A percentile compares a stretch with the other conserved stretches of the same genome.
Evolutionary conservation across 1,140 invertebrate genomes (phyloP).

Genomic region (Gonatopus flavifemur): DNA sequence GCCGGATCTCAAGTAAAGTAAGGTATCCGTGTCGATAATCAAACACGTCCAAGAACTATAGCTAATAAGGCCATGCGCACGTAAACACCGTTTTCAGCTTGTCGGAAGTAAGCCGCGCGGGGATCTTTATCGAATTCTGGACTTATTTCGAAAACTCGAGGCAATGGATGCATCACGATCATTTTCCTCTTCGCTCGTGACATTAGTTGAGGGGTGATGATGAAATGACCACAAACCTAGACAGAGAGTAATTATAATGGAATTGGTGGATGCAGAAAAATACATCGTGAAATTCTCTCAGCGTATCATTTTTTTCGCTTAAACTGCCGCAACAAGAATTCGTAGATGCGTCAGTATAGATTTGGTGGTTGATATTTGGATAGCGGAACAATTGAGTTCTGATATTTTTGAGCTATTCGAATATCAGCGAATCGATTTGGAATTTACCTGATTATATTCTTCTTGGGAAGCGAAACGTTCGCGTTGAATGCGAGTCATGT

Average conservation of each 20-base stretch:
- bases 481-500: conserved; percentile 96
- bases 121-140: conserved; percentile 94
- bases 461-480: conserved; percentile 85
- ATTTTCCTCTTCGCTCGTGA: conserved; percentile 89
- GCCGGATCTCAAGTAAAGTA: too few relatives aligned
- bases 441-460: conserved; percentile 84
- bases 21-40: too few relatives aligned
- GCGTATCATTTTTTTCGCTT: too few relatives aligned
- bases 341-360: too few relatives aligned
- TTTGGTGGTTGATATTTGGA: too few relatives aligned
- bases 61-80: conserved; percentile 96
- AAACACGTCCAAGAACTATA: conserved; percentile 76
- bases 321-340: too few relatives aligned
- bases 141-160: conserved; percentile 92
- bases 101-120: conserved; percentile 96
- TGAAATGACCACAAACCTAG: conserved; percentile 81
- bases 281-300: too few relatives aligned
- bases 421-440: neutral
- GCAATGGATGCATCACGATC: conserved; percentile 97
- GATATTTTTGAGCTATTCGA: too few relatives aligned
- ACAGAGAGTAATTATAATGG: conserved; percentile 26
- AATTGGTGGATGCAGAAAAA: too few relatives aligned
- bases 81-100: conserved; percentile 97
- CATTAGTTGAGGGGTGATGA: conserved; percentile 95
- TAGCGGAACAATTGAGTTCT: too few relatives aligned